phyloP scores from a whole-genome alignment of 2,113 vertebrate genomes.

The Equus quagga region DNA sequence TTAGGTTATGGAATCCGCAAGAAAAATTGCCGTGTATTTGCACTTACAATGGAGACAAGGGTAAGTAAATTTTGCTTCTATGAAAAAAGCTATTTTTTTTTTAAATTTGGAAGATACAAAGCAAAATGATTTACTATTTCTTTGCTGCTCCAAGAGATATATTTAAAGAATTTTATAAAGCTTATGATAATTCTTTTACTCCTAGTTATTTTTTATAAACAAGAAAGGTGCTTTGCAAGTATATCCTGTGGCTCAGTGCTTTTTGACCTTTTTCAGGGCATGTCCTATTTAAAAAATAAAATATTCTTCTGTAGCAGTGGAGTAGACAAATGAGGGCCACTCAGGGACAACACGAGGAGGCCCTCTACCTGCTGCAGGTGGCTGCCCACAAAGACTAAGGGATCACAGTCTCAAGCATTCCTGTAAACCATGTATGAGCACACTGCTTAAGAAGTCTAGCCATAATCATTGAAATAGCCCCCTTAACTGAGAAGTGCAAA shows the following conservation, averaged over 20 bases:
- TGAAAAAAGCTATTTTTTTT: not conserved
- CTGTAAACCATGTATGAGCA: not conserved
- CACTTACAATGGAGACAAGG: constrained; percentile 94
- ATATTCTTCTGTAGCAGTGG: not conserved
- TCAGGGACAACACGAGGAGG: not conserved
- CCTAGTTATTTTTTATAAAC: not conserved
- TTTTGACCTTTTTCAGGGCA: constrained; percentile 34
- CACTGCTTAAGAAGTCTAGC: not conserved
- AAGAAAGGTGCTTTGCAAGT: constrained; percentile 30
- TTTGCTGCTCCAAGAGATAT: not conserved
- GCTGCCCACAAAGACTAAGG: not conserved
- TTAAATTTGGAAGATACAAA: constrained; percentile 31
- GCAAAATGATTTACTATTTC: not conserved
- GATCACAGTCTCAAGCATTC: not conserved
- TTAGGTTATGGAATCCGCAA: constrained; percentile 96
- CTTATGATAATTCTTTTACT: not conserved
- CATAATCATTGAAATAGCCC: not conserved
- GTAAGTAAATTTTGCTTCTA: constrained; percentile 83
- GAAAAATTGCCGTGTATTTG: constrained; percentile 96
- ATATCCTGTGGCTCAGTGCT: not conserved
- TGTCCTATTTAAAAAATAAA: constrained; percentile 48
- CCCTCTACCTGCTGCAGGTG: not conserved
- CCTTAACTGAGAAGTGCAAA: not conserved
- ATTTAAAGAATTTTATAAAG: constrained; percentile 58
- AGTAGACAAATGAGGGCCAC: not conserved